A percentile compares a stretch with the other conserved stretches of the same genome.
phyloP scores from a whole-genome alignment of 2,888 invertebrate genomes.

The Sthenelais limicola region DNA sequence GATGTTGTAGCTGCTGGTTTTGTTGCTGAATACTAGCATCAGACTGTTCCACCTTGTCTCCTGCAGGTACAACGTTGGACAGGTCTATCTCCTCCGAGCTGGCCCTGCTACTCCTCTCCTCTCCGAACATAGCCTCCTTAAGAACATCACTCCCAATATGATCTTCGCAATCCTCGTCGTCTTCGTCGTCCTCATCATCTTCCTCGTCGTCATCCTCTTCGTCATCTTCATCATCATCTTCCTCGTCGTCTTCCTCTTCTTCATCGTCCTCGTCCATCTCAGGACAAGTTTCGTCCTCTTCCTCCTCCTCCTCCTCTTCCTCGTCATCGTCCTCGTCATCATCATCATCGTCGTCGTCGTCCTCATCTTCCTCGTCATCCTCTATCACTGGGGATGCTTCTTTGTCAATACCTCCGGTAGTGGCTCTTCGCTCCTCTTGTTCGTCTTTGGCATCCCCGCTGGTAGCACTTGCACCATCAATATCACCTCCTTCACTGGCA shows the following conservation, averaged over 20 bases:
- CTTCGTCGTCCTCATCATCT: conserved; percentile 7
- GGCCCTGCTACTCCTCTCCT: conserved; percentile 43
- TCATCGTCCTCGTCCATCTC: conserved; percentile 36
- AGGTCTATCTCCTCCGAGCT: conserved; percentile 51
- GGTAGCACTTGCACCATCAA: no score
- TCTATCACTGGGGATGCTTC: background rate
- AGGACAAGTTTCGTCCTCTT: conserved; percentile 6
- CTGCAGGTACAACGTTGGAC: conserved; percentile 44
- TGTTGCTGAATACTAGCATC: background rate
- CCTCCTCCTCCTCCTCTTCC: conserved; percentile 5
- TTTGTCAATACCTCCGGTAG: background rate
- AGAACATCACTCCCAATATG: conserved; percentile 5
- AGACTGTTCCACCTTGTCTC: conserved; percentile 10
- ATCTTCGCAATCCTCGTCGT: conserved; percentile 32
- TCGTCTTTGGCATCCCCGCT: background rate
- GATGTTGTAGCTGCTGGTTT: conserved; percentile 49
- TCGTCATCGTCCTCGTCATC: background rate
- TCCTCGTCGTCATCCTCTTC: conserved; percentile 20
- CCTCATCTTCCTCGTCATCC: conserved; percentile 22
- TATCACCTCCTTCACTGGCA: background rate
- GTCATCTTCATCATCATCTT: conserved; percentile 32
- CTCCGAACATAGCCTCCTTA: background rate
- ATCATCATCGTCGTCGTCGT: conserved; percentile 2
- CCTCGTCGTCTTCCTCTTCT: conserved; percentile 17
- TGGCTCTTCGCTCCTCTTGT: background rate